Percentiles rank a stretch among this genome's conserved stretches.
phyloP scores from a whole-genome alignment of 2,797 vertebrate species.

The Arctocebus calabarensis region DNA sequence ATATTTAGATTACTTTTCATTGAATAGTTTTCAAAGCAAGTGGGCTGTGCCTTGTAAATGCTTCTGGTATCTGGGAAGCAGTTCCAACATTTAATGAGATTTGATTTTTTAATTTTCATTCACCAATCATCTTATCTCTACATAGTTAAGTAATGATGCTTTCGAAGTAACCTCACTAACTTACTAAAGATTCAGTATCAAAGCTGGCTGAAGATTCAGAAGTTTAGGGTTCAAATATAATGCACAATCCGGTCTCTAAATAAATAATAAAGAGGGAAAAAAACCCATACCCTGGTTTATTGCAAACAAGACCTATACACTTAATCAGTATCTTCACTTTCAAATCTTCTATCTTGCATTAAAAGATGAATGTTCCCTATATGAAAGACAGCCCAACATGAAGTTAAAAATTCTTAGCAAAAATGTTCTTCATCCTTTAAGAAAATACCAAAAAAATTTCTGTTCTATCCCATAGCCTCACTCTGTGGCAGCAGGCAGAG shows the following conservation, averaged over 20 bases:
- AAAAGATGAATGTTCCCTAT: not conserved
- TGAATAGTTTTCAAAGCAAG: constrained; percentile 16
- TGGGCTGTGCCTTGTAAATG: not conserved
- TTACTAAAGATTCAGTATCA: not conserved
- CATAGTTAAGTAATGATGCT: not conserved
- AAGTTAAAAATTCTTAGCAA: constrained; percentile 29
- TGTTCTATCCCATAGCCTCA: not conserved
- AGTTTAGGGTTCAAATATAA: not conserved
- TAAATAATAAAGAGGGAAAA: not conserved
- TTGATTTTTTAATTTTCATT: constrained; percentile 8
- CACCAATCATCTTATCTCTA: not conserved
- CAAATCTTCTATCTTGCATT: constrained; percentile 22
- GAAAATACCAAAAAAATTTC: not conserved
- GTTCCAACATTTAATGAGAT: not conserved
- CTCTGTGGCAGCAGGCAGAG: not conserved
- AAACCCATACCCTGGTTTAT: not conserved
- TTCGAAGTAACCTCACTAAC: not conserved
- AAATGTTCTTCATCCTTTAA: not conserved
- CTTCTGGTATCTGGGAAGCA: not conserved
- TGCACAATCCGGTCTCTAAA: not conserved
- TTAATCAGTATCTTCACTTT: not conserved
- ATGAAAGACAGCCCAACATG: not conserved
- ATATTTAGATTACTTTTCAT: not conserved
- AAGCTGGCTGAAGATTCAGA: not conserved
- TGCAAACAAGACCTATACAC: not conserved